Conservation (phyloP, 2,113 vertebrate species). For the Saguinus imperator region DNA sequence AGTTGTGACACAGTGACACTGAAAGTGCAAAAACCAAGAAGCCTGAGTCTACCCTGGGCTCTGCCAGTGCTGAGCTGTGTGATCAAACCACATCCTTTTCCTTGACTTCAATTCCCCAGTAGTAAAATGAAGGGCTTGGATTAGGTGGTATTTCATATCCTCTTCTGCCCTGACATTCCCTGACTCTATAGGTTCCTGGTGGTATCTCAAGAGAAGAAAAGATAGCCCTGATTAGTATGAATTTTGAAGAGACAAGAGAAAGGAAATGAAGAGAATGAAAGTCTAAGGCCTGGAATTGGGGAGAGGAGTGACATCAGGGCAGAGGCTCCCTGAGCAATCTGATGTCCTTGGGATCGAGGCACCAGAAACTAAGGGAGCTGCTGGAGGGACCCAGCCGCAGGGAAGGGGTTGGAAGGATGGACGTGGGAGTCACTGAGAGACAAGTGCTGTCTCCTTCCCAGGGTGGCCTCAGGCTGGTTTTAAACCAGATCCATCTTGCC, state of each 20-base stretch:
- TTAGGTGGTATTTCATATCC: neutral
- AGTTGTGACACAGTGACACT: neutral
- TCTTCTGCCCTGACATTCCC: neutral
- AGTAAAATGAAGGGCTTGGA: neutral
- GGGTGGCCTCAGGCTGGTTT: neutral
- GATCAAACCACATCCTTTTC: neutral
- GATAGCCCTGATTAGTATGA: too few species aligned
- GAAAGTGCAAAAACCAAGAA: neutral
- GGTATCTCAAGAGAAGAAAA: neutral
- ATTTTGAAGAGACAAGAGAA: neutral
- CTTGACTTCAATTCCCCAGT: neutral
- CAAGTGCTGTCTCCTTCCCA: too few species aligned
- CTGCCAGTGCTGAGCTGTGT: neutral
- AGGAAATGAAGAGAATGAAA: neutral
- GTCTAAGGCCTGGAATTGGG: neutral
- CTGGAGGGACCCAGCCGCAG: accelerated
- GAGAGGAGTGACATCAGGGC: too few species aligned
- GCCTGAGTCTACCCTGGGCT: accelerated
- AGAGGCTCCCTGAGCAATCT: accelerated
- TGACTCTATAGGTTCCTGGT: neutral
- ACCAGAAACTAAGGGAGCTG: too few species aligned
- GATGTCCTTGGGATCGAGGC: neutral
- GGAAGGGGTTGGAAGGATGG: accelerated
- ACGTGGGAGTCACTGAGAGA: accelerated
- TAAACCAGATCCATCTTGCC: too few species aligned